Base-by-base conservation (phyloP, 2,113 vertebrate species). In the Psephotus haematonotus region DNA sequence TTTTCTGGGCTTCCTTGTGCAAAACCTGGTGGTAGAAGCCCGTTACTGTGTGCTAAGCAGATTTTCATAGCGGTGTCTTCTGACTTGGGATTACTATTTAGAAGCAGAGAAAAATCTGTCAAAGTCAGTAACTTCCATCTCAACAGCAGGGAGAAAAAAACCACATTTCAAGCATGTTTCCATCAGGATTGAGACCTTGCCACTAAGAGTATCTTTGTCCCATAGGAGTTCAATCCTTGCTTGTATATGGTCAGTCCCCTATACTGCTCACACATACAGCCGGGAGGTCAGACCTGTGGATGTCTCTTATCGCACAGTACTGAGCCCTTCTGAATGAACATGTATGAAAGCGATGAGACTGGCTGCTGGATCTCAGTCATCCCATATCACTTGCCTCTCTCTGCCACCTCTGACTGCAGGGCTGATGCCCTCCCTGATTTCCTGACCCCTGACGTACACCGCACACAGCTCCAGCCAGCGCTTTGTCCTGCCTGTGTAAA, bases 351-450 rank as follows among this genome's bases (percentile, higher is more conserved):
- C 2, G 8, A n/a, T 60, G 72, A 64, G 63, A 8, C 22, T 28
- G 22, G 11, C 29, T 2, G 2, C 41, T 65, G 76, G 13, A 12
- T 82, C 49, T 80, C 22, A 1, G 41, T 44, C 5, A 33, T 33
- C 24, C 55, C 9, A 0, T n/a, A 18, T n/a, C 0, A 0, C 82
- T 47, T 22, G 11, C 31, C 59, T 83, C 13, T 82, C 41, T 50
- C 15, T 78, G 69, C 72, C 65, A 52, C 62, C 39, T 12, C 46
- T 86, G 76, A 27, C 57, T 60, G 12, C 44, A 29, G 39, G 50
- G 33, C 49, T 17, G 65, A 8, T 28, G 37, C 6, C 43, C n/a
- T 14, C 77, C 28, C 69, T 28, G 35, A 5, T 59, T 71, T 57
- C 19, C 82, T 83, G 59, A 7, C 22, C 33, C 55, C 70, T 33